Evolutionary conservation across 2,888 invertebrate species (phyloP).

Genomic region (Priocnemis perturbator): DNA sequence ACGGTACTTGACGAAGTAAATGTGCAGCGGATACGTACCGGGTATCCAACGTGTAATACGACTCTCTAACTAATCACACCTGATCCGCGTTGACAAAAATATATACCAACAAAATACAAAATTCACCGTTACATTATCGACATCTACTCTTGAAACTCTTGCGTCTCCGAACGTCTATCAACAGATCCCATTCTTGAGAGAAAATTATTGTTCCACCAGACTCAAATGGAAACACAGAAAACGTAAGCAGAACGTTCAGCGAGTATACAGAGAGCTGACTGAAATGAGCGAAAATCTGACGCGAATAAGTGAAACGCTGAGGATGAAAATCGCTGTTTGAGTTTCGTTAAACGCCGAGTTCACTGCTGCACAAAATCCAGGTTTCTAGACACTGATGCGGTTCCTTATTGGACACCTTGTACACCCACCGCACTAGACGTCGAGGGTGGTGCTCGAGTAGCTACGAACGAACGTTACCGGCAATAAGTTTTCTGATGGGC

Average conservation of each 20-base stretch:
- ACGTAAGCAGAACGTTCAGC: too few relatives aligned
- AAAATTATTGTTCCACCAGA: too few relatives aligned
- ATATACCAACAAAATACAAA: too few relatives aligned
- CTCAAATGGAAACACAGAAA: too few relatives aligned
- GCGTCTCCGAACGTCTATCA: too few relatives aligned
- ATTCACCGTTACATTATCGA: too few relatives aligned
- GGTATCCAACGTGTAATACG: conserved; percentile 9
- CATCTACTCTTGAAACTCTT: too few relatives aligned
- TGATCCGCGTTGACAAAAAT: background rate
- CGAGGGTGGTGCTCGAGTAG: conserved; percentile 15
- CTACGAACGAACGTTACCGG: conserved; percentile 26
- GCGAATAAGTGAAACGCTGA: too few relatives aligned
- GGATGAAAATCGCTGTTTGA: background rate
- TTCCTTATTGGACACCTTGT: conserved; percentile 10
- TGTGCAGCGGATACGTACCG: conserved; percentile 2
- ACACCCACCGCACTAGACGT: background rate
- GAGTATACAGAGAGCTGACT: too few relatives aligned
- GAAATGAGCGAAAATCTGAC: too few relatives aligned
- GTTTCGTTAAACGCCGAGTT: background rate
- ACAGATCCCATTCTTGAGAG: too few relatives aligned
- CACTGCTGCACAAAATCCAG: background rate
- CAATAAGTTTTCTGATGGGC: conserved; percentile 33
- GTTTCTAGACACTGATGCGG: too few relatives aligned
- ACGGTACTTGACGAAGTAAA: conserved; percentile 36
- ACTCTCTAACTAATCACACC: background rate